These are phyloP conservation scores for Mizuhopecten yessoensis DNA, from an alignment of 1,140 invertebrate genomes.

Conservation along the genomic window DNA sequence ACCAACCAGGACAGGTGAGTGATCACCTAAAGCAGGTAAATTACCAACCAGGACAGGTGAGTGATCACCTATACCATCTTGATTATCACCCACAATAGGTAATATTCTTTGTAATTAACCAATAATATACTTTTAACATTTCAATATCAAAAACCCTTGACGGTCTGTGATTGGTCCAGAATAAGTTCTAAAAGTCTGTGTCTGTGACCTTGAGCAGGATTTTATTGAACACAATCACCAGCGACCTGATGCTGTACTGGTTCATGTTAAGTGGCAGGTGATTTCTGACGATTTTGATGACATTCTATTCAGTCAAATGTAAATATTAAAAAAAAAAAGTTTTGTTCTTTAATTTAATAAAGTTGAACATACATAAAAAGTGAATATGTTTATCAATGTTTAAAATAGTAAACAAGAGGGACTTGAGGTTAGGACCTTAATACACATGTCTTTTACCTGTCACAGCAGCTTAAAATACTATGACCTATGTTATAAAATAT, in stretches of 20 bases:
- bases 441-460: neutral
- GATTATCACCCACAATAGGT: no score
- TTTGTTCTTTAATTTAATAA: neutral
- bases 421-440: neutral
- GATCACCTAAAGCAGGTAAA: no score
- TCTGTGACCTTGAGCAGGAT: neutral
- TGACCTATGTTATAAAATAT: constrained; percentile 3
- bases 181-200: no score
- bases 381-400: neutral
- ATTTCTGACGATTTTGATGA: neutral
- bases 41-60: no score
- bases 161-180: no score
- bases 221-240: neutral
- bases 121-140: no score
- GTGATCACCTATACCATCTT: no score
- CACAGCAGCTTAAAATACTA: constrained; percentile 18
- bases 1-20: no score
- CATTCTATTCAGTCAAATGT: no score
- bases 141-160: no score
- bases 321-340: neutral
- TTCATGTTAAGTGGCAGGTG: neutral
- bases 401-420: constrained; percentile 24
- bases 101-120: no score
- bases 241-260: neutral
- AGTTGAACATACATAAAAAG: neutral